A percentile compares a stretch with the other conserved stretches of the same genome.
These are phyloP conservation scores for Hydrocynus forskahlii DNA, from an alignment of 2,797 vertebrate genomes.

Conservation along the genomic window DNA sequence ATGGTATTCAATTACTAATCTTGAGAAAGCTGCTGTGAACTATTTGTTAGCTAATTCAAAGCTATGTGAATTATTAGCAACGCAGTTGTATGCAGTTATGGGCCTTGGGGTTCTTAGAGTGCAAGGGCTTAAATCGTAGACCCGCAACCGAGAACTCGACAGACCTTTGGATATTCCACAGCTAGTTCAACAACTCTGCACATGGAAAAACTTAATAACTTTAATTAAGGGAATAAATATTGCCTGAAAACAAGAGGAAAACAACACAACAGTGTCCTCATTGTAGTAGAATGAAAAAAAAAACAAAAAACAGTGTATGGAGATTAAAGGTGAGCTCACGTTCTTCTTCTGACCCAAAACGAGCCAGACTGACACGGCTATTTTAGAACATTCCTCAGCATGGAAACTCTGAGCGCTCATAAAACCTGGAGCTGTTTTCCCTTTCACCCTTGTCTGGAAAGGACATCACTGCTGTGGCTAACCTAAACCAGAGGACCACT, in stretches of 20 bases:
- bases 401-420: conserved; percentile 46
- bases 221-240: conserved; percentile 7
- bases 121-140: neutral
- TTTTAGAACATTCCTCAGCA: conserved; percentile 50
- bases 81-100: neutral
- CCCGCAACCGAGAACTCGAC: neutral
- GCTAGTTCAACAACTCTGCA: conserved; percentile 18
- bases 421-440: conserved; percentile 35
- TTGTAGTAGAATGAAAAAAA: conserved; percentile 10
- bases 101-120: neutral
- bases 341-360: conserved; percentile 14
- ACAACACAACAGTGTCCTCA: conserved; percentile 6
- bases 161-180: neutral
- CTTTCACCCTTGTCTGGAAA: neutral
- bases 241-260: neutral
- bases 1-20: too few relatives aligned
- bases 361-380: conserved; percentile 13
- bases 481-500: neutral
- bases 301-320: neutral
- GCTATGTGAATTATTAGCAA: too few relatives aligned
- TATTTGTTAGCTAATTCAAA: too few relatives aligned
- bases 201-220: conserved; percentile 14
- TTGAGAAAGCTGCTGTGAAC: too few relatives aligned
- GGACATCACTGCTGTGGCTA: neutral
- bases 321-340: conserved; percentile 37